phyloP scores from a whole-genome alignment of 2,797 vertebrate genomes.

The Melanotaenia nigrans region DNA sequence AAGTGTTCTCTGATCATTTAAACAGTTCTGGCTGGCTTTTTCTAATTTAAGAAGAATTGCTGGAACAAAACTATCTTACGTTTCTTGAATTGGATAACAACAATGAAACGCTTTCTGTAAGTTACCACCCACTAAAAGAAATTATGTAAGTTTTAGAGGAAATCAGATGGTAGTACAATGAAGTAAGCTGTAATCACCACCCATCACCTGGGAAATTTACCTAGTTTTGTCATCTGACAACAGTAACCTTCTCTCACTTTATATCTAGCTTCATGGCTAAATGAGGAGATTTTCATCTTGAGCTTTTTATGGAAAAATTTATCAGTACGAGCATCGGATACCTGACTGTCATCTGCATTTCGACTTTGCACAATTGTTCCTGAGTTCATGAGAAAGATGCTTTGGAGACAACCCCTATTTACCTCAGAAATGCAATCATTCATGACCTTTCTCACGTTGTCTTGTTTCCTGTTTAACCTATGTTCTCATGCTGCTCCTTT shows the following conservation, averaged over 20 bases:
- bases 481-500: slow-evolving; percentile 28
- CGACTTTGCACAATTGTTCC: slow-evolving; percentile 17
- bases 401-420: not conserved
- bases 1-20: not conserved
- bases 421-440: slow-evolving; percentile 22
- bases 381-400: slow-evolving; percentile 13
- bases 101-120: not conserved
- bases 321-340: not conserved
- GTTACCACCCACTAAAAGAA: not conserved
- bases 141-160: not conserved
- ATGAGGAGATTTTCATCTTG: slow-evolving; percentile 26
- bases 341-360: slow-evolving; percentile 35
- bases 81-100: not conserved
- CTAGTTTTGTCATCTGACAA: not conserved
- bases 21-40: not conserved
- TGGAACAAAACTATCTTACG: not conserved
- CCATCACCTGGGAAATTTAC: slow-evolving; percentile 7
- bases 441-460: not conserved
- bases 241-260: not conserved
- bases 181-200: not conserved
- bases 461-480: slow-evolving; percentile 24
- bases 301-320: slow-evolving; percentile 24
- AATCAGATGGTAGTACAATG: slow-evolving; percentile 18
- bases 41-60: not conserved
- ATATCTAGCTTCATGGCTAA: slow-evolving; percentile 22